phyloP scores from a whole-genome alignment of 2,797 vertebrate species.

The Acanthopagrus latus region DNA sequence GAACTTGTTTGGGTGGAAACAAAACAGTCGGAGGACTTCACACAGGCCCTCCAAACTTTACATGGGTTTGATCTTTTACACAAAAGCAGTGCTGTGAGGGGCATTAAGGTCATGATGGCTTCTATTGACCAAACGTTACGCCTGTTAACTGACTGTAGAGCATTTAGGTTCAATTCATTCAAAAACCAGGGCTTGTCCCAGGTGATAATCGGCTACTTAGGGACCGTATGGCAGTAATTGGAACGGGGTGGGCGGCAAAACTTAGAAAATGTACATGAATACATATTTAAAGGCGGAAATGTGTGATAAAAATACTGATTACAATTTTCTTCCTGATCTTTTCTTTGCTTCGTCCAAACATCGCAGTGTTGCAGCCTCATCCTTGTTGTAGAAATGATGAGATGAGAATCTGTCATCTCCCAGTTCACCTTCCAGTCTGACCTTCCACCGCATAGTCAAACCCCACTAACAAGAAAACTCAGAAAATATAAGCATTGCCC shows the following conservation, averaged over 20 bases:
- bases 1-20: constrained; percentile 64
- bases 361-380: not conserved
- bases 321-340: no score
- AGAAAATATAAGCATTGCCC: constrained; percentile 43
- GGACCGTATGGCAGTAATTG: not conserved
- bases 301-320: not conserved
- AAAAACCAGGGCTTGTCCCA: not conserved
- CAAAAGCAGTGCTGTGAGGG: constrained; percentile 27
- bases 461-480: constrained; percentile 31
- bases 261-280: no score
- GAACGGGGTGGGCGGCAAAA: not conserved
- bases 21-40: constrained; percentile 51
- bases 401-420: constrained; percentile 8
- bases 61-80: constrained; percentile 45
- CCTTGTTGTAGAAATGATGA: constrained; percentile 21
- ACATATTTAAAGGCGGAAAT: not conserved
- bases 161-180: not conserved
- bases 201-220: constrained; percentile 9
- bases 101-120: constrained; percentile 26
- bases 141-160: constrained; percentile 18
- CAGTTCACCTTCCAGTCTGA: constrained; percentile 33
- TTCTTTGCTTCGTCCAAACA: not conserved
- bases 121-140: constrained; percentile 30
- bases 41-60: constrained; percentile 43
- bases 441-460: constrained; percentile 31